Evolutionary conservation across 1,140 invertebrate species (phyloP).

Genomic region (Drosophila biarmipes): DNA sequence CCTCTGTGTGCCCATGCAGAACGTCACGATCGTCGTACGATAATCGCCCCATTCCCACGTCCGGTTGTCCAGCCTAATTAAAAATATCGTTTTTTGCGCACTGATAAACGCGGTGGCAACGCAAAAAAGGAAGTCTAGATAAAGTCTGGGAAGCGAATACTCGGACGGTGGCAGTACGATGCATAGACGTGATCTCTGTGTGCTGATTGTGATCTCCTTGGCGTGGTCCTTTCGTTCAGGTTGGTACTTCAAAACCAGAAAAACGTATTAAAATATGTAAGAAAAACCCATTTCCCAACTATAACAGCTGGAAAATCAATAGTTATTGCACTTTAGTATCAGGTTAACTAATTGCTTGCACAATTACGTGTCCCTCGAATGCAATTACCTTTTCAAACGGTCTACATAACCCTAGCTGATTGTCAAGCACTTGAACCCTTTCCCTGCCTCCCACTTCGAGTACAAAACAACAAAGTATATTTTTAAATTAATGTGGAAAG

Average conservation of each 20-base stretch:
- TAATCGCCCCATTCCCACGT: conserved; percentile 32
- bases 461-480: background rate
- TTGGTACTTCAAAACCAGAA: conserved; percentile 31
- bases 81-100: conserved; percentile 50
- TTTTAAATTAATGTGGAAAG: conserved; percentile 5
- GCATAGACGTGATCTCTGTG: conserved; percentile 35
- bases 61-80: conserved; percentile 60
- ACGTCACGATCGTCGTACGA: conserved; percentile 38
- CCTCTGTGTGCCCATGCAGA: conserved; percentile 23
- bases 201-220: conserved; percentile 31
- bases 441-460: background rate
- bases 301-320: background rate
- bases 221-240: conserved; percentile 42
- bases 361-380: conserved; percentile 3
- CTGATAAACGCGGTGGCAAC: conserved; percentile 53
- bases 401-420: background rate
- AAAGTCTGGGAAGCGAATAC: conserved; percentile 9
- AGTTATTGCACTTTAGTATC: background rate
- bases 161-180: conserved; percentile 24
- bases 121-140: conserved; percentile 42
- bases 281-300: background rate
- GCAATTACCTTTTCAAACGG: conserved; percentile 1
- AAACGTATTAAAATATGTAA: background rate
- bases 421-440: conserved; percentile 9
- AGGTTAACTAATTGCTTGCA: conserved; percentile 18